A percentile compares a stretch with the other conserved stretches of the same genome.
These are phyloP conservation scores for Endomychus coccineus DNA, from an alignment of 2,888 invertebrate species.

Conservation along the genomic window DNA sequence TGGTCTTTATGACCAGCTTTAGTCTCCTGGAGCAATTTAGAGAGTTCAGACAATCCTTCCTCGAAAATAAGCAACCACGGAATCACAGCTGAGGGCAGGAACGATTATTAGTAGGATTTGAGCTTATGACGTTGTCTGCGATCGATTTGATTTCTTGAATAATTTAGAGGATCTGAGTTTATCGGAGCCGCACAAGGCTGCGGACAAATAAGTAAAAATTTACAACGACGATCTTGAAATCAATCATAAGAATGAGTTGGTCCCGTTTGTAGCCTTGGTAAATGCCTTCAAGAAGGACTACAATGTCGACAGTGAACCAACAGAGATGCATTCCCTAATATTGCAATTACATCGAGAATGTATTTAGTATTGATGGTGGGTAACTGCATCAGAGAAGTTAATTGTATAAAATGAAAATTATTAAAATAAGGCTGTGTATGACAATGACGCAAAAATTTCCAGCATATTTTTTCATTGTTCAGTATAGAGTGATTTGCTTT, in stretches of 20 bases:
- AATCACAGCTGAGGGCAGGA: no score
- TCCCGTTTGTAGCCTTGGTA: constrained; percentile 4
- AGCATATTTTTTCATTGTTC: constrained; percentile 5
- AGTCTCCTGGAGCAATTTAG: not conserved
- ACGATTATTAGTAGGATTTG: constrained; percentile 7
- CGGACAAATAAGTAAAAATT: constrained; percentile 2
- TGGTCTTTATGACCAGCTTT: constrained; percentile 1
- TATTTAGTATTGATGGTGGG: constrained; percentile 2
- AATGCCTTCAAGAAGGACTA: constrained; percentile 5
- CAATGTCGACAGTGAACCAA: constrained; percentile 6
- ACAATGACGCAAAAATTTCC: constrained; percentile 12
- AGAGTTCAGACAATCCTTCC: not conserved
- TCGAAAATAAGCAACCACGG: no score
- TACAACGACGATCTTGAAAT: constrained; percentile 4
- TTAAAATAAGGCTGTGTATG: constrained; percentile 14
- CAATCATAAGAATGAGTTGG: constrained; percentile 2
- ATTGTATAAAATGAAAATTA: constrained; percentile 8
- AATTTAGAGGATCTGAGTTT: constrained; percentile 11
- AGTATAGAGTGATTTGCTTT: constrained; percentile 14
- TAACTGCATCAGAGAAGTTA: not conserved
- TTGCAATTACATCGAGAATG: constrained; percentile 5
- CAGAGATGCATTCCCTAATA: constrained; percentile 4
- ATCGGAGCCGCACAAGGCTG: constrained; percentile 8
- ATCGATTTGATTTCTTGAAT: constrained; percentile 12
- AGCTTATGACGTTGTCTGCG: constrained; percentile 10